Base-by-base conservation (phyloP, 2,113 vertebrate genomes). In the Chaenogobius annularis region DNA sequence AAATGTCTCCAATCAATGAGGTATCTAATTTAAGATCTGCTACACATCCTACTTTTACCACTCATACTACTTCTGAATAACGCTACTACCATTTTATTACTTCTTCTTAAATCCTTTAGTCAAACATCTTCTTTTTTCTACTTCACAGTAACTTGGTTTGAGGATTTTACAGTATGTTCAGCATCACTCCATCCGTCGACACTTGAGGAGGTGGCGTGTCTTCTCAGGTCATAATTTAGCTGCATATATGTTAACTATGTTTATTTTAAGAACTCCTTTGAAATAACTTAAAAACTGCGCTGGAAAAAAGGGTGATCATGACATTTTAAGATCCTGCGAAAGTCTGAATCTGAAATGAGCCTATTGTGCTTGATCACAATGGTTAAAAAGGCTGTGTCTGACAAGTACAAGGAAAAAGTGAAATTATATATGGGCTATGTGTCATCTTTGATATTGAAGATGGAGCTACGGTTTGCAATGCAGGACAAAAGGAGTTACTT, bases 191-290 rank as follows among this genome's bases (percentile, higher is more conserved):
- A 23, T 40, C 44, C 64, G 9, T n/a, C 44, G 9, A 80, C 76
- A 80, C 79, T 75, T 64, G 58, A 54, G 74, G 77, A 78, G 85
- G 84, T 77, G 88, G 75, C 76, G 83, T 76, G 72, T 76, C 88
- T 87, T 90, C 87, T 82, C 87, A 61, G 86, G 80, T 83, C 85
- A 87, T 88, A 88, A 87, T 88, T 87, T 85, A 85, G 80, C 87
- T 83, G 73, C 78, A 77, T 82, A 80, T 85, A 83, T 85, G 71
- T 84, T 78, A 75, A 35, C 84, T 85, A 56, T 87, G 88, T 88
- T 88, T 90, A 87, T 83, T 86, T 89, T 81, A 80, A 80, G 84
- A 43, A 72, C 74, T 75, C 75, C 71, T 75, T 89, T 78, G 59
- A 75, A 78, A 61, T 76, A 50, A 65, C 75, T 72, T 81, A 26